Evolutionary conservation across 2,888 invertebrate species (phyloP).

Genomic region (Amiota mariae): DNA sequence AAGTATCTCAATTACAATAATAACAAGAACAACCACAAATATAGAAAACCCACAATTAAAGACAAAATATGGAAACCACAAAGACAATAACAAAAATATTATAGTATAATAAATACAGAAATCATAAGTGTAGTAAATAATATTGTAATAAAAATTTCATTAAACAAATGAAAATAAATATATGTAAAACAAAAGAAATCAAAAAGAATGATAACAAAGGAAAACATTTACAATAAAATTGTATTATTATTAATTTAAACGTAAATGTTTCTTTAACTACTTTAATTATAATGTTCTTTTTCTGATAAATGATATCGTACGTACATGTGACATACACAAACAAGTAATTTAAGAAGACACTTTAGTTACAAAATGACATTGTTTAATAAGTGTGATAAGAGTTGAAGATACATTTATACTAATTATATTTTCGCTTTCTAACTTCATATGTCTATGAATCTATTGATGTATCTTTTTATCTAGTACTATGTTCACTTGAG

Average conservation of each 20-base stretch:
- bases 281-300: not conserved
- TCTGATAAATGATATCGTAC: not conserved
- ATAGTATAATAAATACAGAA: not conserved
- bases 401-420: conserved; percentile 12
- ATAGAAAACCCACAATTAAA: not conserved
- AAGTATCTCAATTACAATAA: not conserved
- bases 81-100: too few relatives aligned
- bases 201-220: too few relatives aligned
- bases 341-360: too few relatives aligned
- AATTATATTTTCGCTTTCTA: too few relatives aligned
- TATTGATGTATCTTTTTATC: not conserved
- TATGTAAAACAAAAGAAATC: too few relatives aligned
- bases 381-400: conserved; percentile 2
- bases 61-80: not conserved
- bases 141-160: conserved; percentile 2
- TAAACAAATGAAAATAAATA: not conserved
- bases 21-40: not conserved
- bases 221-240: too few relatives aligned
- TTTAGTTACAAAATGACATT: too few relatives aligned
- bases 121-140: not conserved
- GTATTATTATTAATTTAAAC: too few relatives aligned
- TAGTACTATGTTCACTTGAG: not conserved
- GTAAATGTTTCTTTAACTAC: conserved; percentile 10
- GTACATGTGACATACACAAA: too few relatives aligned
- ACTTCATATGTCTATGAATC: too few relatives aligned